Conservation (phyloP, 2,113 vertebrate genomes). For the Scortum barcoo region DNA sequence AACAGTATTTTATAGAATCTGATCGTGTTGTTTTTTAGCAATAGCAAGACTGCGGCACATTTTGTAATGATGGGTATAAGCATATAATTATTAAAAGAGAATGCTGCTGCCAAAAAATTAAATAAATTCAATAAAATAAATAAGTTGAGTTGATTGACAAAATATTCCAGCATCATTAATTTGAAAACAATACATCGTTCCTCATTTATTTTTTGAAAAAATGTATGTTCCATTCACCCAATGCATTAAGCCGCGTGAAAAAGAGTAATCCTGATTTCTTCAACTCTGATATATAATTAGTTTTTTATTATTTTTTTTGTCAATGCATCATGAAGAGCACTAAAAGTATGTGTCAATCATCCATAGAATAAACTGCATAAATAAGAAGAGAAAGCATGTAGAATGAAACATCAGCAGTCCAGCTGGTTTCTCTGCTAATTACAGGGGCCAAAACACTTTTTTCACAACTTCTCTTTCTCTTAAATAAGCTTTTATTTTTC, state of each 20-base stretch:
- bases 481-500: slow-evolving; percentile 75
- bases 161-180: not conserved
- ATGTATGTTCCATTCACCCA: not conserved
- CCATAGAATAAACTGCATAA: slow-evolving; percentile 42
- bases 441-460: slow-evolving; percentile 67
- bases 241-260: slow-evolving; percentile 12
- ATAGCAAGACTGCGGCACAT: not conserved
- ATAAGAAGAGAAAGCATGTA: slow-evolving; percentile 15
- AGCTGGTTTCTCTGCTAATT: slow-evolving; percentile 64
- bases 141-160: slow-evolving; percentile 14
- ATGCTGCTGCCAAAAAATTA: not conserved
- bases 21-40: not conserved
- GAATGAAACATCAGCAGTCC: slow-evolving; percentile 37
- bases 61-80: not conserved
- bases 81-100: not conserved
- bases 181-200: slow-evolving; percentile 7
- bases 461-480: slow-evolving; percentile 61
- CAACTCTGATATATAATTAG: slow-evolving; percentile 35
- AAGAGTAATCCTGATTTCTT: slow-evolving; percentile 20
- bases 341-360: slow-evolving; percentile 37
- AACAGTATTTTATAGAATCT: not conserved
- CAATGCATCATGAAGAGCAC: not conserved
- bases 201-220: not conserved
- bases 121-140: not conserved
- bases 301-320: slow-evolving; percentile 32